phyloP scores from a whole-genome alignment of 2,797 vertebrate species.

The Myoxocephalus aenaeus region DNA sequence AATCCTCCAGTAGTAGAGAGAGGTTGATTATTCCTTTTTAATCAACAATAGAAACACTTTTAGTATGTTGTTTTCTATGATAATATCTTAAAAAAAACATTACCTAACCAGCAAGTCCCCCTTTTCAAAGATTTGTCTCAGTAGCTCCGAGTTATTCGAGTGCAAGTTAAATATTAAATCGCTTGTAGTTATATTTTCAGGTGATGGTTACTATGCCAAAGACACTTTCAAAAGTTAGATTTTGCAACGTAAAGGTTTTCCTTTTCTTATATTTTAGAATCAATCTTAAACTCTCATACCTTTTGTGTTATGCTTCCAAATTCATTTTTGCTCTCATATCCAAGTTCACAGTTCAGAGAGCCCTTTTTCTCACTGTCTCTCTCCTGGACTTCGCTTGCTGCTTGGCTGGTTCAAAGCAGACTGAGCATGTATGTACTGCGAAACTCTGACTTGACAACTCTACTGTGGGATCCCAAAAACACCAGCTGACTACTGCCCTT shows the following conservation, averaged over 20 bases:
- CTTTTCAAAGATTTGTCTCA: background rate
- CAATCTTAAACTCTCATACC: constrained; percentile 39
- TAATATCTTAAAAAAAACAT: background rate
- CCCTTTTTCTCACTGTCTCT: background rate
- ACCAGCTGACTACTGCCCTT: constrained; percentile 74
- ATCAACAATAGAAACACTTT: background rate
- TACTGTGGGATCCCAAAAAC: constrained; percentile 46
- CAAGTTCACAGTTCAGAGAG: constrained; percentile 18
- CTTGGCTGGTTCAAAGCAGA: constrained; percentile 35
- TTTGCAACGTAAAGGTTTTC: background rate
- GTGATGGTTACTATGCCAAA: background rate
- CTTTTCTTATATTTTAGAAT: background rate
- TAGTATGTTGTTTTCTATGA: background rate
- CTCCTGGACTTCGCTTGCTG: constrained; percentile 33
- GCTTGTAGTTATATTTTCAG: background rate
- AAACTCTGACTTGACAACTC: constrained; percentile 46
- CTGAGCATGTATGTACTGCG: constrained; percentile 28
- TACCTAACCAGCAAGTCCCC: background rate
- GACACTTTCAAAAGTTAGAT: background rate
- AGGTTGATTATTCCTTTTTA: constrained; percentile 4
- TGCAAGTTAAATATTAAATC: constrained; percentile 17
- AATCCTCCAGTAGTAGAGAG: background rate
- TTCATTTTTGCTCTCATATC: constrained; percentile 12
- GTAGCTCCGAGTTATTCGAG: background rate
- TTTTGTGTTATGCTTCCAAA: constrained; percentile 17